Conservation (phyloP, 2,797 vertebrate genomes). For the Numenius phaeopus region DNA sequence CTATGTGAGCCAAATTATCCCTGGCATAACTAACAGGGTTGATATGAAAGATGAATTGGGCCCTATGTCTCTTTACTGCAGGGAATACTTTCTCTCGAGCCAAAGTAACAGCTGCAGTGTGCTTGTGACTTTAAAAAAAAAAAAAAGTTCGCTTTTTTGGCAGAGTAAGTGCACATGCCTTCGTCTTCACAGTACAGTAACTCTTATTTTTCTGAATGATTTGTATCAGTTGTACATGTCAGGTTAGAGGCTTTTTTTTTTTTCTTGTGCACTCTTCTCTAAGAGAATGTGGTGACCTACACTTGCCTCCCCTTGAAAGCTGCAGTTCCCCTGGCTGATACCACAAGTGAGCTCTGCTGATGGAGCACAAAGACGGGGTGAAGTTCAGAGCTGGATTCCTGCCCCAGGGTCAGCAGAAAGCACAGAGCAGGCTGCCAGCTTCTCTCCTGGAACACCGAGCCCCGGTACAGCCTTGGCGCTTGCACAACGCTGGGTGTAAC, state of each 20-base stretch:
- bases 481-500: not conserved
- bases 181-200: not conserved
- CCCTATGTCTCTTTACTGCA: slow-evolving; percentile 35
- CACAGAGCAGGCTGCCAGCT: not conserved
- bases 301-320: slow-evolving; percentile 6
- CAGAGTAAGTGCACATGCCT: not conserved
- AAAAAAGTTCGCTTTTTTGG: not conserved
- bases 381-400: not conserved
- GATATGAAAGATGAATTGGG: slow-evolving; percentile 57
- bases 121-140: not conserved
- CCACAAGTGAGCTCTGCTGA: slow-evolving; percentile 41
- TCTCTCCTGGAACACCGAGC: not conserved
- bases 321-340: slow-evolving; percentile 5
- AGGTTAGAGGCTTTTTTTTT: not conserved
- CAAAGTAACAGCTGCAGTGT: slow-evolving; percentile 72
- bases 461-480: not conserved
- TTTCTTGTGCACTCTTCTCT: not conserved
- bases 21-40: slow-evolving; percentile 21
- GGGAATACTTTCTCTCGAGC: slow-evolving; percentile 39
- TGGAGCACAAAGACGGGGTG: not conserved
- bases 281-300: not conserved
- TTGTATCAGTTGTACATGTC: not conserved
- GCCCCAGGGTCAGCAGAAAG: not conserved
- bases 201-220: slow-evolving; percentile 13
- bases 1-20: slow-evolving; percentile 36